phyloP scores from a whole-genome alignment of 2,888 invertebrate species.

The Napeogenes sylphis region DNA sequence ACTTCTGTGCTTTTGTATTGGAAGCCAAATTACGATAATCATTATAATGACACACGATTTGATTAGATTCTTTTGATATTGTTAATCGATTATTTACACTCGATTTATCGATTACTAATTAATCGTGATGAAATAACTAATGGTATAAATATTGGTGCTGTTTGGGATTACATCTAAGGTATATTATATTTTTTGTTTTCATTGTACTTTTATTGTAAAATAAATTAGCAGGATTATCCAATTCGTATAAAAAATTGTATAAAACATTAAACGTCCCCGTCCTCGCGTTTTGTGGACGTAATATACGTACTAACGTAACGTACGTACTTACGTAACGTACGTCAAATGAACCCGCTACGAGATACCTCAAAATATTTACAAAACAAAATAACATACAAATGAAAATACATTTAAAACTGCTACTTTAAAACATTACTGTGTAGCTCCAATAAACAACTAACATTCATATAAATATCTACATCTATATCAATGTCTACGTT shows the following conservation, averaged over 20 bases:
- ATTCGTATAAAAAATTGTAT: slow-evolving; percentile 28
- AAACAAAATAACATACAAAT: slow-evolving; percentile 29
- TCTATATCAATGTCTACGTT: slow-evolving; percentile 62
- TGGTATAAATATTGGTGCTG: slow-evolving; percentile 6
- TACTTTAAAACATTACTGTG: slow-evolving; percentile 45
- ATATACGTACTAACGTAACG: slow-evolving; percentile 9
- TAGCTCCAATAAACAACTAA: slow-evolving; percentile 65
- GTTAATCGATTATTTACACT: slow-evolving; percentile 3
- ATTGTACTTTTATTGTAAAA: slow-evolving; percentile 7
- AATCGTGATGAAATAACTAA: slow-evolving; percentile 4
- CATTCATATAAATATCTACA: slow-evolving; percentile 70
- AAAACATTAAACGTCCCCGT: slow-evolving; percentile 23
- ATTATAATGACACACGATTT: not conserved
- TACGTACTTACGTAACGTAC: slow-evolving; percentile 21
- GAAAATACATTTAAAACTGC: slow-evolving; percentile 15
- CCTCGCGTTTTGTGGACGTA: slow-evolving; percentile 18
- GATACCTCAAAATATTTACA: slow-evolving; percentile 51
- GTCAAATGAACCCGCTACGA: slow-evolving; percentile 21
- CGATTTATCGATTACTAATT: slow-evolving; percentile 2
- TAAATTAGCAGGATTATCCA: slow-evolving; percentile 16
- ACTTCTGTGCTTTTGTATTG: slow-evolving; percentile 15
- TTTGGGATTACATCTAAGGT: slow-evolving; percentile 3
- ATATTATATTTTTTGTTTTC: slow-evolving; percentile 3
- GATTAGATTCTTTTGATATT: not conserved
- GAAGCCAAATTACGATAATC: slow-evolving; percentile 24